Conservation (phyloP, 2,797 vertebrate species). For the Carcharodon carcharias region DNA sequence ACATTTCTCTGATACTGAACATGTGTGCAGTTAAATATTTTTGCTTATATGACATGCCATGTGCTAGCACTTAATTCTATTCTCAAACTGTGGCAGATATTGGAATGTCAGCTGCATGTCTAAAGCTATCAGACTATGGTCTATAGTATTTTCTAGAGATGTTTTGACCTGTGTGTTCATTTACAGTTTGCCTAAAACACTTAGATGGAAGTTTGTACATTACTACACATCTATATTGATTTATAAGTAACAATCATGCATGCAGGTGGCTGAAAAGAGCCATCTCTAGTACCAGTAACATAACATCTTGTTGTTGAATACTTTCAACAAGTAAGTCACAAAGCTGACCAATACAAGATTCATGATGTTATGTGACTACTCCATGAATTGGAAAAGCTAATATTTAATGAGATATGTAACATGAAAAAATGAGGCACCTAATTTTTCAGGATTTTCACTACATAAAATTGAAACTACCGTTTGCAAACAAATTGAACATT, state of each 20-base stretch:
- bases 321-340: conserved; percentile 53
- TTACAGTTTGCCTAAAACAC: conserved; percentile 64
- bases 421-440: conserved; percentile 53
- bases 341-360: conserved; percentile 54
- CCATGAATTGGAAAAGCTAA: conserved; percentile 53
- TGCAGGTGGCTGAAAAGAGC: conserved; percentile 53
- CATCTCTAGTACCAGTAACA: conserved; percentile 50
- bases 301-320: conserved; percentile 57
- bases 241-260: conserved; percentile 58
- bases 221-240: conserved; percentile 63
- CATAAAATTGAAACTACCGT: not conserved
- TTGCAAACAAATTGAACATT: not conserved
- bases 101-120: not conserved
- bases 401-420: conserved; percentile 61
- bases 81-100: not conserved
- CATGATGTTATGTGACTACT: conserved; percentile 46
- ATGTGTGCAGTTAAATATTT: not conserved
- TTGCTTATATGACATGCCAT: not conserved
- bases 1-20: not conserved
- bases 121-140: conserved; percentile 62
- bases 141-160: conserved; percentile 52
- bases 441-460: conserved; percentile 15
- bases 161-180: conserved; percentile 56
- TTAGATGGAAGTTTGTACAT: conserved; percentile 60
- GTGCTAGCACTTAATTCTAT: not conserved